Base-by-base conservation (phyloP, 2,888 invertebrate genomes). In the Xestia xanthographa region DNA sequence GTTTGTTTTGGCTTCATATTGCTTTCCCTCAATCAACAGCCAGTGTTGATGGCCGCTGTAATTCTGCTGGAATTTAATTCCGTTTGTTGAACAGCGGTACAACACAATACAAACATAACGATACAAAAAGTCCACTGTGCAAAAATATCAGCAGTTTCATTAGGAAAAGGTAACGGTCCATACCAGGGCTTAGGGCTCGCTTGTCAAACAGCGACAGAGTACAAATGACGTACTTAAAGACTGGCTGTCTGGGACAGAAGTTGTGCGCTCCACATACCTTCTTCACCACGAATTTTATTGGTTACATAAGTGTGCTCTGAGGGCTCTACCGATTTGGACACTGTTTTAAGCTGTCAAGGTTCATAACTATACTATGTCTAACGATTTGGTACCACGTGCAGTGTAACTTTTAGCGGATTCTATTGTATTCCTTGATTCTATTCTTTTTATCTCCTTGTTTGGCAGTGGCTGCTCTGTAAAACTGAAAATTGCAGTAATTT, bases 1-100 rank as follows among this genome's bases (percentile, higher is more conserved):
- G 53, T 79, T 73, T 79, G 75, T 72, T 63, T 76, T 66, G 45
- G 58, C 66, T 56, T 82, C 43, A 75, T 75, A 73, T 65, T 26
- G 75, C 58, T 67, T 29, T 67, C 38, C 69, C 76, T 82, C 85
- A 66, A 76, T 81, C 79, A 82, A 88, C 75, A 77, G 20, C 29
- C 60, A 26, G 14, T 72, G 78, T 75, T 82, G 76, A 71, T 75
- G 50, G 34, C 73, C 69, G 58, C 70, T 67, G 74, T 82, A 74
- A 86, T 77, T 67, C 69, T 75, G 71, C 65, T 74, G 66, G 53
- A 79, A 66, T 76, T 85, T 77, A 70, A 82, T 80, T 76, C 45
- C 26, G 62, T 83, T 83, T 78, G 50, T 63, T 41, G 50, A 72
- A 50, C 72, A 63, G 62, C 43, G 48, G 45, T 66, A 66, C 67